Percentiles rank a stretch among this genome's conserved stretches.
Evolutionary conservation across 2,113 vertebrate species (phyloP).

Genomic region (Prunella himalayana): DNA sequence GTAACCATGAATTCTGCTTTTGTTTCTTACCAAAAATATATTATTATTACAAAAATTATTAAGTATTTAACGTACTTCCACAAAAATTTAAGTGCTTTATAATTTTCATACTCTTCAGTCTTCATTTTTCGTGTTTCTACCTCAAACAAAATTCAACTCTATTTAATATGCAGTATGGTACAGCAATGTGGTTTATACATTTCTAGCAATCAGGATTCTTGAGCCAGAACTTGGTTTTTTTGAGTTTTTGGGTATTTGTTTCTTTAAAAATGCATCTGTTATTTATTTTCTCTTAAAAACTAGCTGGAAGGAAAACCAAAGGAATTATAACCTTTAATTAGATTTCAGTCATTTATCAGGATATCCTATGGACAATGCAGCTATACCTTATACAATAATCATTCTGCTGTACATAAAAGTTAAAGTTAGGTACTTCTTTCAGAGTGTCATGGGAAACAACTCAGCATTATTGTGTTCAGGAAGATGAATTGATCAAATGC

Average conservation of each 20-base stretch:
- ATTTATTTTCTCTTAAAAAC: neutral
- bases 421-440: neutral
- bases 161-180: slow-evolving; percentile 51
- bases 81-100: neutral
- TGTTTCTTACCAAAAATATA: slow-evolving; percentile 62
- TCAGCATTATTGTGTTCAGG: neutral
- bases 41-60: neutral
- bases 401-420: neutral
- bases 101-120: neutral
- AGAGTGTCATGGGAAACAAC: neutral
- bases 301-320: neutral
- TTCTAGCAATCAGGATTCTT: neutral
- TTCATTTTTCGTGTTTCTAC: slow-evolving; percentile 8
- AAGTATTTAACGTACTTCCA: neutral
- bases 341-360: neutral
- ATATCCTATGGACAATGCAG: neutral
- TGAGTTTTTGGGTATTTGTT: neutral
- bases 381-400: neutral
- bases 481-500: neutral
- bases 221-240: neutral
- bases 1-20: slow-evolving; percentile 83
- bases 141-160: slow-evolving; percentile 26
- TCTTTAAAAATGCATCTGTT: neutral
- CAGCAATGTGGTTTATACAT: slow-evolving; percentile 39
- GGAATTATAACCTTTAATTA: neutral